Evolutionary conservation across 2,888 invertebrate species (phyloP).

Genomic region (Diplazon laetatorius): DNA sequence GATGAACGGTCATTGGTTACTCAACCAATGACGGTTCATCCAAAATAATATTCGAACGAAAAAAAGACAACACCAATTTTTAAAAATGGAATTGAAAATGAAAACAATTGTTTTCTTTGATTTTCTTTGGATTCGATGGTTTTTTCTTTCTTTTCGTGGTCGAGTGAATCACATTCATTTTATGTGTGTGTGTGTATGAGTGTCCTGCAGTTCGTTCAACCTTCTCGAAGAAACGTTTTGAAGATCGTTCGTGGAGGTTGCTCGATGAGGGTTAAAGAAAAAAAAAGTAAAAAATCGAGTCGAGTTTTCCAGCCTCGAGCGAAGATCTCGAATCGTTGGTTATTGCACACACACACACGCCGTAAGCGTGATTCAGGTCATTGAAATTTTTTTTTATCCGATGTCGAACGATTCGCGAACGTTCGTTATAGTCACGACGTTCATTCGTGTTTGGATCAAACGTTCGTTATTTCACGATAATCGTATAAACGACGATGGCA

Average conservation of each 20-base stretch:
- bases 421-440: no score
- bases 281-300: neutral
- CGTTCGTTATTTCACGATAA: conserved; percentile 35
- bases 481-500: conserved; percentile 20
- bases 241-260: neutral
- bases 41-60: no score
- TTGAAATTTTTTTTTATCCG: conserved; percentile 43
- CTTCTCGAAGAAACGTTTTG: neutral
- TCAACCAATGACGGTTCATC: no score
- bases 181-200: neutral
- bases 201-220: neutral
- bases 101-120: no score
- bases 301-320: conserved; percentile 58
- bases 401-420: conserved; percentile 9
- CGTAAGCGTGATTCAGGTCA: conserved; percentile 50
- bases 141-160: neutral
- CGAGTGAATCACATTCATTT: no score
- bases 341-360: conserved; percentile 19
- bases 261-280: no score
- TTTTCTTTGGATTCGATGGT: no score
- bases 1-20: no score
- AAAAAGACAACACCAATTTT: no score
- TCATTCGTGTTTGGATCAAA: no score
- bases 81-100: no score
- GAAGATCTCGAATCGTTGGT: conserved; percentile 54